phyloP scores from a whole-genome alignment of 2,888 invertebrate species.

The Sycophila texana region DNA sequence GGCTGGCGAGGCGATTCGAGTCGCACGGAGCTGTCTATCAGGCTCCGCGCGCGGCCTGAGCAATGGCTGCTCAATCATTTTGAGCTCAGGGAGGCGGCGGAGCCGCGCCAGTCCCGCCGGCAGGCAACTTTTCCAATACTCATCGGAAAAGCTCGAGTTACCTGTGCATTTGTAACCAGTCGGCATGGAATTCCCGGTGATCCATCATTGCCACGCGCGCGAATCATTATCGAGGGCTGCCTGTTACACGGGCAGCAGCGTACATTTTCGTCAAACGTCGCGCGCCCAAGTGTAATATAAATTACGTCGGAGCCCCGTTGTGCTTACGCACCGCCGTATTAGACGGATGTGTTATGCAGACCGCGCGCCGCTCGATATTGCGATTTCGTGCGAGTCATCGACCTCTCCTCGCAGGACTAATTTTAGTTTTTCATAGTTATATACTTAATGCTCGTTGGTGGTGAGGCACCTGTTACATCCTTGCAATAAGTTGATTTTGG shows the following conservation, averaged over 20 bases:
- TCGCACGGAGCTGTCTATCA: neutral
- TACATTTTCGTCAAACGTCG: slow-evolving; percentile 3
- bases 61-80: slow-evolving; percentile 70
- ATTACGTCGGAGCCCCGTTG: slow-evolving; percentile 16
- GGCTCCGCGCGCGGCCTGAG: slow-evolving; percentile 43
- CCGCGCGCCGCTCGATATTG: slow-evolving; percentile 1
- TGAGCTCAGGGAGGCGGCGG: slow-evolving; percentile 63
- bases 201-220: slow-evolving; percentile 57
- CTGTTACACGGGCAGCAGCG: neutral
- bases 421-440: too few species aligned
- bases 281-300: slow-evolving; percentile 32
- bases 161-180: slow-evolving; percentile 58
- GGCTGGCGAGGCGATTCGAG: slow-evolving; percentile 1
- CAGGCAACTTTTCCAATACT: slow-evolving; percentile 66
- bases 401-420: neutral
- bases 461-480: too few species aligned
- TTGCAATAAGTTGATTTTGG: too few species aligned
- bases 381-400: slow-evolving; percentile 18
- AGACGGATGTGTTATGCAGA: neutral
- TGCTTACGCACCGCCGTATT: neutral
- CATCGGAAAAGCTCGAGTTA: slow-evolving; percentile 47
- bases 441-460: too few species aligned
- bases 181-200: slow-evolving; percentile 54
- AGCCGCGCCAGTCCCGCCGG: neutral
- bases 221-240: slow-evolving; percentile 34